Evolutionary conservation across 2,888 invertebrate genomes (phyloP).

Genomic region (Axea sp.): DNA sequence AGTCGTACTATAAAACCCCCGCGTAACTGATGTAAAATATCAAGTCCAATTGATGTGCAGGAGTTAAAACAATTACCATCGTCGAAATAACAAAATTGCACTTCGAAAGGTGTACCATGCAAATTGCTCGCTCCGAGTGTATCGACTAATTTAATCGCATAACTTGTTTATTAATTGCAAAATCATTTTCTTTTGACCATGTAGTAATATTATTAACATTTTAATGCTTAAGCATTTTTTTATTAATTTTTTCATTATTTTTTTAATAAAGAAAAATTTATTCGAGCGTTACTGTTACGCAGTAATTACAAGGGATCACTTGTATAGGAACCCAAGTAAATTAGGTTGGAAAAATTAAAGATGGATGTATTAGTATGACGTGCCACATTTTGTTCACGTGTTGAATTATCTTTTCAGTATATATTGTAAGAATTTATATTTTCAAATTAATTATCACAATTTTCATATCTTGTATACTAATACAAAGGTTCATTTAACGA

Average conservation of each 20-base stretch:
- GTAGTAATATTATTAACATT: constrained; percentile 39
- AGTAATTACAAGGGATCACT: constrained; percentile 15
- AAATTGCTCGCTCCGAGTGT: constrained; percentile 22
- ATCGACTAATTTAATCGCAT: constrained; percentile 35
- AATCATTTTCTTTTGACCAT: constrained; percentile 31
- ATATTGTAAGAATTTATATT: too few relatives aligned
- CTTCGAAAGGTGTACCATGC: constrained; percentile 40
- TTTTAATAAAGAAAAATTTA: background rate
- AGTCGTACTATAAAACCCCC: constrained; percentile 87
- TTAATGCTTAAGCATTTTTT: background rate
- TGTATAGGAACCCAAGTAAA: constrained; percentile 5
- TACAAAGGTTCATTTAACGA: too few relatives aligned
- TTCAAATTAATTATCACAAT: too few relatives aligned
- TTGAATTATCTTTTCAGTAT: too few relatives aligned
- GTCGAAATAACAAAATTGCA: constrained; percentile 47
- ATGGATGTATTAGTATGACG: background rate
- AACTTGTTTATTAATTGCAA: constrained; percentile 49
- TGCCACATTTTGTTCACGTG: background rate
- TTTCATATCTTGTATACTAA: too few relatives aligned
- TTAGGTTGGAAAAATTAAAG: constrained; percentile 32
- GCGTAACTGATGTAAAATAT: constrained; percentile 72
- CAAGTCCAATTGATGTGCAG: constrained; percentile 31
- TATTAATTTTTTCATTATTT: background rate
- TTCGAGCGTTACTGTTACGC: constrained; percentile 17
- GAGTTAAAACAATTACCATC: constrained; percentile 34